These are phyloP conservation scores for Odontocolon sp. DNA, from an alignment of 2,888 invertebrate species.

Conservation along the genomic window DNA sequence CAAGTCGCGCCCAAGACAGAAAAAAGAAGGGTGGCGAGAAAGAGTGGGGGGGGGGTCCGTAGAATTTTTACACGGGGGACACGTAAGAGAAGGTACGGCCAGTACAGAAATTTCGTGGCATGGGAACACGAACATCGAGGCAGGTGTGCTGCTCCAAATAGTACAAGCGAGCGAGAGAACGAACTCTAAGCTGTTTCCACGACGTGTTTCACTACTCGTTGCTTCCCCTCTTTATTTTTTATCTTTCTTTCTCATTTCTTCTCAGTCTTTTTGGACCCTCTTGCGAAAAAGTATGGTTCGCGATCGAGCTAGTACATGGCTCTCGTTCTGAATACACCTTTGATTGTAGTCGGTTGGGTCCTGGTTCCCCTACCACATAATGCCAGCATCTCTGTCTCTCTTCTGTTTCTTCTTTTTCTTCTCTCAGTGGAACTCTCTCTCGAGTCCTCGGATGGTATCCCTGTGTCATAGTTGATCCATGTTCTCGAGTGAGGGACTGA, in stretches of 20 bases:
- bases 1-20: slow-evolving; percentile 51
- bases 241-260: slow-evolving; percentile 3
- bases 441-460: not conserved
- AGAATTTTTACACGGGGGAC: slow-evolving; percentile 28
- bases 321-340: slow-evolving; percentile 74
- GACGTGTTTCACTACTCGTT: slow-evolving; percentile 39
- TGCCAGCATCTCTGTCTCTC: slow-evolving; percentile 51
- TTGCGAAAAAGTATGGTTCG: slow-evolving; percentile 36
- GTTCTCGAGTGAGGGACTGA: slow-evolving; percentile 16
- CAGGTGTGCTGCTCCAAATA: slow-evolving; percentile 63
- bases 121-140: slow-evolving; percentile 66
- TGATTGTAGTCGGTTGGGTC: slow-evolving; percentile 75
- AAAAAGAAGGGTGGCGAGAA: slow-evolving; percentile 23
- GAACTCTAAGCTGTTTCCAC: slow-evolving; percentile 42
- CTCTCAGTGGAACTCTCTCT: slow-evolving; percentile 43
- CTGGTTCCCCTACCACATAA: slow-evolving; percentile 47
- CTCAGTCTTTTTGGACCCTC: slow-evolving; percentile 29
- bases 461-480: slow-evolving; percentile 31
- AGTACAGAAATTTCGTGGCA: slow-evolving; percentile 61
- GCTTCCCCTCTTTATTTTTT: not conserved
- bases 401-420: slow-evolving; percentile 37
- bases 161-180: slow-evolving; percentile 33
- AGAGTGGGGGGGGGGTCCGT: no score
- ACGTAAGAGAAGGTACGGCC: slow-evolving; percentile 2
- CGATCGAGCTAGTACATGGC: slow-evolving; percentile 15